Percentiles rank a stretch among this genome's conserved stretches.
These are phyloP conservation scores for Microplitis deprimator DNA, from an alignment of 2,888 invertebrate species.

Conservation along the genomic window DNA sequence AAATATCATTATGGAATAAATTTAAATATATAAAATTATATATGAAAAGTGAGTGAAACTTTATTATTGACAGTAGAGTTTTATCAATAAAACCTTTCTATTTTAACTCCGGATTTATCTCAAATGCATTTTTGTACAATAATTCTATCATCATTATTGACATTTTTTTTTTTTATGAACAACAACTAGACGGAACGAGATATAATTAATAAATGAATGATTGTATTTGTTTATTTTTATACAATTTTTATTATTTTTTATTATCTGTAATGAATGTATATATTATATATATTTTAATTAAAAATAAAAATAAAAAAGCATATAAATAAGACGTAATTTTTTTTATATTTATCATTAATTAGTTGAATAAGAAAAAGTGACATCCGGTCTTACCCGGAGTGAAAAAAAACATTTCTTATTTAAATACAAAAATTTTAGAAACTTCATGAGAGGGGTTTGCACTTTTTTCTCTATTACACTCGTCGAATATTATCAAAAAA, in stretches of 20 bases:
- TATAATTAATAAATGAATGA: neutral
- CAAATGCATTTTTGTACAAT: neutral
- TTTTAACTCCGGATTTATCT: neutral
- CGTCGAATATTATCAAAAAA: no score
- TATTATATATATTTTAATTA: slow-evolving; percentile 64
- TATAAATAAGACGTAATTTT: neutral
- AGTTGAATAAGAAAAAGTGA: no score
- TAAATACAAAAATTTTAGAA: no score
- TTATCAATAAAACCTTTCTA: no score
- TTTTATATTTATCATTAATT: no score
- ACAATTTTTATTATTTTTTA: slow-evolving; percentile 44
- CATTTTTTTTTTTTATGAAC: neutral
- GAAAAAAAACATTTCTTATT: no score
- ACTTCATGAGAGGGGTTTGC: no score
- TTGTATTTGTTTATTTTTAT: slow-evolving; percentile 25
- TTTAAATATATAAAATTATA: slow-evolving; percentile 30
- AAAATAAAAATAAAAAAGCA: slow-evolving; percentile 45
- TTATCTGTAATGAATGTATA: slow-evolving; percentile 64
- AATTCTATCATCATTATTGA: slow-evolving; percentile 20
- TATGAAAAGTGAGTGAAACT: no score
- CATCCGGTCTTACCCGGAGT: no score
- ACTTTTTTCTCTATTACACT: no score
- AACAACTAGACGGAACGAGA: neutral
- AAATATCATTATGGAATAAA: slow-evolving; percentile 25
- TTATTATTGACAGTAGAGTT: no score